Evolutionary conservation across 2,888 invertebrate species (phyloP).

Genomic region (Archips xylosteana): DNA sequence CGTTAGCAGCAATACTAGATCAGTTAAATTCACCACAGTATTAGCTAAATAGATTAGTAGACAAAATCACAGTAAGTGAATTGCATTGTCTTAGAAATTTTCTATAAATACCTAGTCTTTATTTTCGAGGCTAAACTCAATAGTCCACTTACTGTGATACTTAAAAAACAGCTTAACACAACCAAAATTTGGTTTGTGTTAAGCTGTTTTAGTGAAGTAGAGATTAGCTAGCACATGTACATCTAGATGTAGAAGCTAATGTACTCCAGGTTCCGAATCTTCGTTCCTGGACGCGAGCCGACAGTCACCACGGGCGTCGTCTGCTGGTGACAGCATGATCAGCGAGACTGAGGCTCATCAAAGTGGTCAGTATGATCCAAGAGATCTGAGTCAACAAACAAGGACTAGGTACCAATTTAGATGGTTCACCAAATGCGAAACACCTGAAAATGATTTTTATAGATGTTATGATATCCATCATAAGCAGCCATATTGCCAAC

Average conservation of each 20-base stretch:
- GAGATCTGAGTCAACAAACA: too few relatives aligned
- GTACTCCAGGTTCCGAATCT: conserved; percentile 76
- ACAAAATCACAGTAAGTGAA: background rate
- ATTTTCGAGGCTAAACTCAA: background rate
- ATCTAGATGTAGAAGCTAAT: conserved; percentile 57
- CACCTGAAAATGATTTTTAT: too few relatives aligned
- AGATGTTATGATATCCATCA: too few relatives aligned
- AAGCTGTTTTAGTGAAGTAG: background rate
- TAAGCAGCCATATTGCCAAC: too few relatives aligned
- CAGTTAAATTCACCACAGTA: background rate
- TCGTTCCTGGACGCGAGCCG: conserved; percentile 80
- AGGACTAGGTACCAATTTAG: too few relatives aligned
- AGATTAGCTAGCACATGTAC: conserved; percentile 11
- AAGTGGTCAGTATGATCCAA: conserved; percentile 74
- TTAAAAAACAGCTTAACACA: too few relatives aligned
- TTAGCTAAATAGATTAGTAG: background rate
- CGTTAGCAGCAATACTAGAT: background rate
- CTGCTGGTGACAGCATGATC: conserved; percentile 77
- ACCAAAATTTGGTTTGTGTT: too few relatives aligned
- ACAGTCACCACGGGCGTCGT: conserved; percentile 79
- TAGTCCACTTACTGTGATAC: too few relatives aligned
- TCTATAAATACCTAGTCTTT: too few relatives aligned
- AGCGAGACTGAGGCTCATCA: conserved; percentile 83
- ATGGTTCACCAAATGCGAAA: too few relatives aligned
- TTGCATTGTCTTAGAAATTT: background rate